Percentiles rank a stretch among this genome's conserved stretches.
These are phyloP conservation scores for Pygathrix nemaeus DNA, from an alignment of 2,113 vertebrate genomes.

Conservation along the genomic window DNA sequence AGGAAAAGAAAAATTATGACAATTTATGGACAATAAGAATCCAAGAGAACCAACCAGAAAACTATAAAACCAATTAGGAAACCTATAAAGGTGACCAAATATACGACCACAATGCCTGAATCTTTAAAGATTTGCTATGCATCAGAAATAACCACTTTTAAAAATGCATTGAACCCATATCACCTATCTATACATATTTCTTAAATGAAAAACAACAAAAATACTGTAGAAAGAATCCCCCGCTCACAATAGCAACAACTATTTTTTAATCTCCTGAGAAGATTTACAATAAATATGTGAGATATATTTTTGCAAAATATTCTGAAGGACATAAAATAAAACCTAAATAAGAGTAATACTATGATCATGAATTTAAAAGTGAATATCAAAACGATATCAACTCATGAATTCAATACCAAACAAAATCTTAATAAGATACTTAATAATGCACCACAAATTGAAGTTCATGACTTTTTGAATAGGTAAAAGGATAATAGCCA, in stretches of 20 bases:
- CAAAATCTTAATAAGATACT: not conserved
- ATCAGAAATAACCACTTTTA: not conserved
- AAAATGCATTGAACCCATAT: not conserved
- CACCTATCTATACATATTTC: not conserved
- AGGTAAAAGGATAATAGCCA: not conserved
- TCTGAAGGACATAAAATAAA: not conserved
- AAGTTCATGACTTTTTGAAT: not conserved
- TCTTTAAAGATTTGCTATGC: not conserved
- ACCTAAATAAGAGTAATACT: not conserved
- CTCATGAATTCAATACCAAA: not conserved
- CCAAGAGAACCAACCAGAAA: not conserved
- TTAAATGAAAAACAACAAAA: not conserved
- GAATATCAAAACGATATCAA: conserved; percentile 4
- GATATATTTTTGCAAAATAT: not conserved
- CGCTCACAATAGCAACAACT: not conserved
- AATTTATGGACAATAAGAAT: conserved; percentile 23
- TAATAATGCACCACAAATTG: not conserved
- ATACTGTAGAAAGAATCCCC: not conserved
- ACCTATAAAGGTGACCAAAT: not conserved
- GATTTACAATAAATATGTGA: not conserved
- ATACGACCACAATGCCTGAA: not conserved
- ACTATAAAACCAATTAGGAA: conserved; percentile 1
- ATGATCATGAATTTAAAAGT: not conserved
- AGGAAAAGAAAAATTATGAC: not conserved
- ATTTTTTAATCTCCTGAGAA: not conserved